A percentile compares a stretch with the other conserved stretches of the same genome.
These are phyloP conservation scores for Zaprionus inermis DNA, from an alignment of 1,140 invertebrate genomes.

Conservation along the genomic window DNA sequence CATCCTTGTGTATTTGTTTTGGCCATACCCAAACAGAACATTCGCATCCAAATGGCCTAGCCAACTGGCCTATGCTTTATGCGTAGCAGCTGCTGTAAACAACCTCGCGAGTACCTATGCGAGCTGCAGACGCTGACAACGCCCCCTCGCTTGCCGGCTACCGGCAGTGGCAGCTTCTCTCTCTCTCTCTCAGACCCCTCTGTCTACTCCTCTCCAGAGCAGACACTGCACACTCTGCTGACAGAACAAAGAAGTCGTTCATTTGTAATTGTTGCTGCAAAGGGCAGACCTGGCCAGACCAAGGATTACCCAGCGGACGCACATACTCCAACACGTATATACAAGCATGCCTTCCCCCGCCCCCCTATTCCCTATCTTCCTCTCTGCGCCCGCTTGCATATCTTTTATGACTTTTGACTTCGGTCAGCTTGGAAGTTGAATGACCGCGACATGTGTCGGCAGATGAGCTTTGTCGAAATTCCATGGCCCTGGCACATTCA, in stretches of 20 bases:
- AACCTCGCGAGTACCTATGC: slow-evolving; percentile 19
- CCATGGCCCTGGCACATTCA: slow-evolving; percentile 20
- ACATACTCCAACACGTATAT: slow-evolving; percentile 43
- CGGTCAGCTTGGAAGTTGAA: slow-evolving; percentile 54
- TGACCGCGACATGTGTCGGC: slow-evolving; percentile 58
- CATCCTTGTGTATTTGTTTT: slow-evolving; percentile 71
- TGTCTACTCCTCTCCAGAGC: neutral
- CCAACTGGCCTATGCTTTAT: slow-evolving; percentile 70
- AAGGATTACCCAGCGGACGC: slow-evolving; percentile 64
- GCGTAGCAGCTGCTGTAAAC: slow-evolving; percentile 71
- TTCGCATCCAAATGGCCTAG: slow-evolving; percentile 30
- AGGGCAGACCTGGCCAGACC: slow-evolving; percentile 45
- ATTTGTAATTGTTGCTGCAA: slow-evolving; percentile 82
- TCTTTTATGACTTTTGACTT: slow-evolving; percentile 80
- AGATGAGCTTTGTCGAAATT: slow-evolving; percentile 35
- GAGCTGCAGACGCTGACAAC: slow-evolving; percentile 66
- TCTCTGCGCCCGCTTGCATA: slow-evolving; percentile 60
- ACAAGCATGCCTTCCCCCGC: slow-evolving; percentile 24
- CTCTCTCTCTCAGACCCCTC: slow-evolving; percentile 8
- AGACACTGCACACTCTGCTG: slow-evolving; percentile 53
- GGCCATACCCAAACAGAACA: slow-evolving; percentile 58
- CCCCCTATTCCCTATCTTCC: slow-evolving; percentile 1
- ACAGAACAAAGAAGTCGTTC: slow-evolving; percentile 83
- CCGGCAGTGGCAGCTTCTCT: slow-evolving; percentile 40
- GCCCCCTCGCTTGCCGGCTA: slow-evolving; percentile 76